phyloP scores from a whole-genome alignment of 2,797 vertebrate species.

The Sebastes dallii region DNA sequence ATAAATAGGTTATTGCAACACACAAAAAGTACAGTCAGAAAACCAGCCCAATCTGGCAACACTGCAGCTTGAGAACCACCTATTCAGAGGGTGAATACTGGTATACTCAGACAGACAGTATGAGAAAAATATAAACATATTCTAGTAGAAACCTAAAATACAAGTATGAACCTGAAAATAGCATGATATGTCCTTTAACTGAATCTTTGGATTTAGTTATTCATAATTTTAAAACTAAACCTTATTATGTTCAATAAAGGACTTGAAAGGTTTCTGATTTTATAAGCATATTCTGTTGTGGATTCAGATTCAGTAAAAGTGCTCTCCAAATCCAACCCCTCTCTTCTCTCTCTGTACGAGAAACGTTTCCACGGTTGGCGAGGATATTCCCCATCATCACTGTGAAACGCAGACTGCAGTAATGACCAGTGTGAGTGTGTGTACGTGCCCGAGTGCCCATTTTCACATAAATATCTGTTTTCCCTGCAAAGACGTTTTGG shows the following conservation, averaged over 20 bases:
- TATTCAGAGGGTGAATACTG: no score
- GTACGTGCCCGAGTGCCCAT: constrained; percentile 9
- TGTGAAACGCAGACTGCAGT: constrained; percentile 16
- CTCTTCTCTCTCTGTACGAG: not conserved
- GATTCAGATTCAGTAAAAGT: not conserved
- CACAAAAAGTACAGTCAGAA: no score
- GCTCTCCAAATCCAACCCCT: not conserved
- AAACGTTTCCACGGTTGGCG: constrained; percentile 1
- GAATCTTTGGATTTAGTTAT: not conserved
- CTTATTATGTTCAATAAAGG: not conserved
- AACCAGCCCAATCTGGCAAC: no score
- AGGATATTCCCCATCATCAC: constrained; percentile 42
- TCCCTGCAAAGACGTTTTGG: constrained; percentile 12
- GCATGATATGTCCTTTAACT: no score
- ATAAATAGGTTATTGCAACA: no score
- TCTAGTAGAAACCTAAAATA: no score
- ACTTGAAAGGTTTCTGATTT: not conserved
- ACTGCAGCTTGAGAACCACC: no score
- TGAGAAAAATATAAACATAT: no score
- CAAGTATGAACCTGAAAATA: no score
- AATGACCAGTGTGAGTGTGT: constrained; percentile 34
- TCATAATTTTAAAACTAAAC: not conserved
- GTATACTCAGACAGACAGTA: no score
- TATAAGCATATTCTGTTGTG: not conserved
- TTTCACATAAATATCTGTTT: constrained; percentile 52